Conservation (phyloP, 30 jellyfish, hydroid and myxozoan genomes). For the Aurelia aurita complex sp. Pacific region DNA sequence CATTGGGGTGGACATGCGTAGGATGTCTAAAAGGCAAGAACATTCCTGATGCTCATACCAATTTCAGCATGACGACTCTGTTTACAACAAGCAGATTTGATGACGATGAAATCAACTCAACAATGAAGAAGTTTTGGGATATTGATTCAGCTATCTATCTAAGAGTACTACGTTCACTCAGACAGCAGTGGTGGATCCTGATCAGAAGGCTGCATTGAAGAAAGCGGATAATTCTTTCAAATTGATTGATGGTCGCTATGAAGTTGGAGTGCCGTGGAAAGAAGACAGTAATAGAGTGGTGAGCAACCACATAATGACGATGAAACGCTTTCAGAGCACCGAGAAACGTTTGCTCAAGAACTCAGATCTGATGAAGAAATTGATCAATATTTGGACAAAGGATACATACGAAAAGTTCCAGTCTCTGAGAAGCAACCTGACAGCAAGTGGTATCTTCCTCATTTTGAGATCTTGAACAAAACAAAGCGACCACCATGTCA, state of each 20-base stretch:
- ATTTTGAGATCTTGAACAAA: background rate
- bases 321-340: constrained; percentile 22
- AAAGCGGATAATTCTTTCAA: constrained; percentile 19
- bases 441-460: too few relatives aligned
- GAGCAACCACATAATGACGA: constrained; percentile 35
- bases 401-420: too few relatives aligned
- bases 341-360: constrained; percentile 49
- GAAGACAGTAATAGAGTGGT: background rate
- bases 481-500: constrained; percentile 17
- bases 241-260: constrained; percentile 42
- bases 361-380: constrained; percentile 29
- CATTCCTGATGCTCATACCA: too few relatives aligned
- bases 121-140: constrained; percentile 1
- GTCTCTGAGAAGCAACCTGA: too few relatives aligned
- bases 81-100: background rate
- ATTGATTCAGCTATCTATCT: background rate
- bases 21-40: too few relatives aligned
- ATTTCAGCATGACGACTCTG: too few relatives aligned
- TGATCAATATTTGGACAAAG: background rate
- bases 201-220: constrained; percentile 16
- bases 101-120: background rate
- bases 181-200: background rate
- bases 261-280: constrained; percentile 40
- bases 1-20: too few relatives aligned
- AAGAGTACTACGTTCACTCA: background rate